Percentiles rank a stretch among this genome's conserved stretches.
Evolutionary conservation across 2,797 vertebrate genomes (phyloP).

Genomic region (Discoglossus pictus): DNA sequence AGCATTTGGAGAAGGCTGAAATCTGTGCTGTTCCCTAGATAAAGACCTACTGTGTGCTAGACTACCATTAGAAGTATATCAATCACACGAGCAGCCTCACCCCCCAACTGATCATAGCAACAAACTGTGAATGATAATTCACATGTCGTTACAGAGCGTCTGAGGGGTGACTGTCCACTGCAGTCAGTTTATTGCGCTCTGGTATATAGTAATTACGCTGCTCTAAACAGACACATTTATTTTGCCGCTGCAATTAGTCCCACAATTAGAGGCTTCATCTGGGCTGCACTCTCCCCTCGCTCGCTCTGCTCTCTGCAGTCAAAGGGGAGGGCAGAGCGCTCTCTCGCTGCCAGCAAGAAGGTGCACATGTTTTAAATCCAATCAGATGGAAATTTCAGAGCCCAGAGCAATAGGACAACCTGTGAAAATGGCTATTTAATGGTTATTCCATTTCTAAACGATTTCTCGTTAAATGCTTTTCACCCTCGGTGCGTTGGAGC

Average conservation of each 20-base stretch:
- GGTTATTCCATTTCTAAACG: slow-evolving; percentile 6
- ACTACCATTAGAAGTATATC: no score
- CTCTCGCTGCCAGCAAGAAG: slow-evolving; percentile 20
- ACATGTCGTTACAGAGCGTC: no score
- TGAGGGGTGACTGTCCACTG: slow-evolving; percentile 9
- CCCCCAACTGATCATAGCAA: no score
- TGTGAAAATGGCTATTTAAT: slow-evolving; percentile 15
- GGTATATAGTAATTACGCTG: slow-evolving; percentile 35
- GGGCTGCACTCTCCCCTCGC: neutral
- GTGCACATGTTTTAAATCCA: slow-evolving; percentile 18
- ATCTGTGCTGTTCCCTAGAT: no score
- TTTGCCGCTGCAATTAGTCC: slow-evolving; percentile 29
- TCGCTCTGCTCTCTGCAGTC: neutral
- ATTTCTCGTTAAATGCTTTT: slow-evolving; percentile 12
- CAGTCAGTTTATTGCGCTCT: slow-evolving; percentile 25
- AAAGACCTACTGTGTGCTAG: no score
- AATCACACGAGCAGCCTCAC: no score
- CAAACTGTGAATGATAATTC: no score
- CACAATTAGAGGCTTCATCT: slow-evolving; percentile 24
- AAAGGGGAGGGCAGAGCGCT: slow-evolving; percentile 1
- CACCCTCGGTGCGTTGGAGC: neutral
- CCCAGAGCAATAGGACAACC: slow-evolving; percentile 20
- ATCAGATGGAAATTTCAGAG: slow-evolving; percentile 23
- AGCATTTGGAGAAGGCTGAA: no score
- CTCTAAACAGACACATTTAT: slow-evolving; percentile 23